These are phyloP conservation scores for Phrixothrix hirtus DNA, from an alignment of 2,888 invertebrate genomes.

Conservation along the genomic window DNA sequence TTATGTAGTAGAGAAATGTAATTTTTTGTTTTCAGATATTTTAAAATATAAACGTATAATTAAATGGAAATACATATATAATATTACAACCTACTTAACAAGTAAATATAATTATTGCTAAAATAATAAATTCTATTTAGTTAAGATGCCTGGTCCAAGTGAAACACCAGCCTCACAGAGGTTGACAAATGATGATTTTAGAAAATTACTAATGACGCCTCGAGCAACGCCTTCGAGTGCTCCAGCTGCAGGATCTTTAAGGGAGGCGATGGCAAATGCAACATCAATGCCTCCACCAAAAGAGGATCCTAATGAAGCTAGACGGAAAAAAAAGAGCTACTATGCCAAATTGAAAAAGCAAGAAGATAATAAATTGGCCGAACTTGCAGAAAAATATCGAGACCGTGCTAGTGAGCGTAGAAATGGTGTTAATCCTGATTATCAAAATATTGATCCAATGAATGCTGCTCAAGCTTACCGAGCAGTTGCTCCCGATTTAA, in stretches of 20 bases:
- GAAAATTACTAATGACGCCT: conserved; percentile 94
- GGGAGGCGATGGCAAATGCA: conserved; percentile 69
- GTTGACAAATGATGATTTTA: conserved; percentile 95
- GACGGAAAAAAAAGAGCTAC: conserved; percentile 91
- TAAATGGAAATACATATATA: no score
- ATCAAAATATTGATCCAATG: conserved; percentile 81
- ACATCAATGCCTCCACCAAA: conserved; percentile 53
- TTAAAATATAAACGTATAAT: no score
- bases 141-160: conserved; percentile 59
- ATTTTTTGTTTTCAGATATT: no score
- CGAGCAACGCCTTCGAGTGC: conserved; percentile 70
- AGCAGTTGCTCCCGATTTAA: conserved; percentile 95
- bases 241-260: conserved; percentile 65
- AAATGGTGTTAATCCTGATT: conserved; percentile 81
- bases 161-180: conserved; percentile 74
- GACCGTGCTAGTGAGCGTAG: conserved; percentile 89
- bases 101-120: not conserved
- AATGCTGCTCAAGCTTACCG: conserved; percentile 72
- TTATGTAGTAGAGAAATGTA: no score
- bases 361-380: conserved; percentile 93
- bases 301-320: conserved; percentile 79
- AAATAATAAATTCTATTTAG: not conserved
- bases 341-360: conserved; percentile 93
- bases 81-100: no score
- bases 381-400: conserved; percentile 90